Evolutionary conservation across 2,888 invertebrate genomes (phyloP).

Genomic region (Thalpophila matura): DNA sequence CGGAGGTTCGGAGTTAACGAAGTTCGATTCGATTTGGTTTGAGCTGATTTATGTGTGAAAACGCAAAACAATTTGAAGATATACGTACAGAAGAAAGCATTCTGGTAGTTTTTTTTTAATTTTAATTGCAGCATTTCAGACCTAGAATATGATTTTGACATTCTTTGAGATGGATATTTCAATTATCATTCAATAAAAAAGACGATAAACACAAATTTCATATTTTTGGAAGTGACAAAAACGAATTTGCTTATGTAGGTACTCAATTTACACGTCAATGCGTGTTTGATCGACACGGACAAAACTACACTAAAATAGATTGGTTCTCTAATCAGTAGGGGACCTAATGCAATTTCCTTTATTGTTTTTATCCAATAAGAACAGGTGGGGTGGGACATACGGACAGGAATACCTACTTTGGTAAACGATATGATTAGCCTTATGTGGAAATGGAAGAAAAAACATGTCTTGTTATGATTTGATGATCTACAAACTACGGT

Average conservation of each 20-base stretch:
- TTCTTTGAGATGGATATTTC: too few relatives aligned
- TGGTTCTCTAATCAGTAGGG: slow-evolving; percentile 72
- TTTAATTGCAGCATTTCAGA: too few relatives aligned
- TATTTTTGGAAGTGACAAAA: not conserved
- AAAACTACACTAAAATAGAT: slow-evolving; percentile 75
- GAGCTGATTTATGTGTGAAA: slow-evolving; percentile 30
- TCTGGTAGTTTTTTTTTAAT: not conserved
- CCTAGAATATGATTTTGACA: too few relatives aligned
- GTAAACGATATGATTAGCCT: slow-evolving; percentile 42
- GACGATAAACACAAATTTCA: not conserved
- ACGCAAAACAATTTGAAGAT: not conserved
- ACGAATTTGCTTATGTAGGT: slow-evolving; percentile 9
- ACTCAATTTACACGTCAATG: slow-evolving; percentile 58
- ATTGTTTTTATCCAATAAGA: slow-evolving; percentile 73
- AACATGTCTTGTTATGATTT: slow-evolving; percentile 21
- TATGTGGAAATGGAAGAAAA: slow-evolving; percentile 22
- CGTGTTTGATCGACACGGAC: slow-evolving; percentile 60
- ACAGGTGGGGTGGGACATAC: slow-evolving; percentile 66
- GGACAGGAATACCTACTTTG: slow-evolving; percentile 32
- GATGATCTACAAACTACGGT: not conserved
- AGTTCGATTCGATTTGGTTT: slow-evolving; percentile 39
- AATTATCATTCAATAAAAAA: too few relatives aligned
- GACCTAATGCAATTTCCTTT: slow-evolving; percentile 77
- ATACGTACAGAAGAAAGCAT: not conserved
- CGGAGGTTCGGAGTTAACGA: slow-evolving; percentile 41